phyloP scores from a whole-genome alignment of 1,140 invertebrate genomes.

The Lucilia sericata region DNA sequence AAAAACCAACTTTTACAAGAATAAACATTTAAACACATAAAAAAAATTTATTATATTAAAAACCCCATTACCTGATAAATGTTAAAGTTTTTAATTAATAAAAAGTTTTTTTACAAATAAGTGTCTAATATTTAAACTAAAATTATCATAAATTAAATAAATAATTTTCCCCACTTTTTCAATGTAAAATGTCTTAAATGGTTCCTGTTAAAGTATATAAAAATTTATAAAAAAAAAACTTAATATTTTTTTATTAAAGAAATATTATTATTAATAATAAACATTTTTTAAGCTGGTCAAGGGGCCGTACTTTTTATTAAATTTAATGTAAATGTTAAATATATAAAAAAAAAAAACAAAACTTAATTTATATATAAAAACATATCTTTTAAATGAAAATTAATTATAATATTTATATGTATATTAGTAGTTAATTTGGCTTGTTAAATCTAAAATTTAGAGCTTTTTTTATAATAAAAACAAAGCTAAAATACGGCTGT shows the following conservation, averaged over 20 bases:
- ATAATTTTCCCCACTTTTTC: background rate
- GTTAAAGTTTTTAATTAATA: conserved; percentile 1
- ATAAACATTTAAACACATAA: background rate
- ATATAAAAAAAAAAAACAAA: background rate
- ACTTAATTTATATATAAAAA: background rate
- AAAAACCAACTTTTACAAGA: background rate
- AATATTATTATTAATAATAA: background rate
- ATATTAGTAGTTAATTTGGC: conserved; percentile 31
- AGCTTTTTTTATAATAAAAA: conserved; percentile 2
- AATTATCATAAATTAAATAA: background rate
- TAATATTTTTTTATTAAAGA: background rate
- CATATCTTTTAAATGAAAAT: background rate
- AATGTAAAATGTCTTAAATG: conserved; percentile 25
- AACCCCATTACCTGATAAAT: background rate
- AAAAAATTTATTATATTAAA: background rate
- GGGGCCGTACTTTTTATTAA: conserved; percentile 46
- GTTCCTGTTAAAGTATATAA: conserved; percentile 1
- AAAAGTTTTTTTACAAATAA: background rate
- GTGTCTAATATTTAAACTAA: background rate
- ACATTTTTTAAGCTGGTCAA: conserved; percentile 43
- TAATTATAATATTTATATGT: background rate
- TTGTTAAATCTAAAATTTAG: conserved; percentile 5
- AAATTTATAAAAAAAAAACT: background rate
- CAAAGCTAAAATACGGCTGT: too few species aligned
- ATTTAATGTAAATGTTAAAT: conserved; percentile 23